Base-by-base conservation (phyloP, 2,113 vertebrate species). In the Barnardius zonarius region DNA sequence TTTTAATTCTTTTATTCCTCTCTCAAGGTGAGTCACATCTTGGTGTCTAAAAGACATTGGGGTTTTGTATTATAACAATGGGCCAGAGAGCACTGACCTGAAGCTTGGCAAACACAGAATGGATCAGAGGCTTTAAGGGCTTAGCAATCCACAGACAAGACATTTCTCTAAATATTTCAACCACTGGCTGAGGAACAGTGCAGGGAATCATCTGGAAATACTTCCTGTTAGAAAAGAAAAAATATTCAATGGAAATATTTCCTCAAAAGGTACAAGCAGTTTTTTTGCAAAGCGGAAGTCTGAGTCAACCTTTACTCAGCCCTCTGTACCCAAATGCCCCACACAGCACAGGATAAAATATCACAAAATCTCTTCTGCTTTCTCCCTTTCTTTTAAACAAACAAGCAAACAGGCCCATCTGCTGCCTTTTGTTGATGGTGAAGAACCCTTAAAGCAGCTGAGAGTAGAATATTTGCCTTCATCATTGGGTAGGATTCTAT, bases 361-460 rank as follows among this genome's bases (percentile, higher is more conserved):
- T 20, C 48, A 84, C n/a, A 76, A 75, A 88, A 52, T 75, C 35
- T 91, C 67, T 92, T 57, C 30, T 88, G 10, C 83, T 79, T 76
- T 79, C 54, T 82, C 59, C 28, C 15, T 88, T 35, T 63, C 46
- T 62, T 83, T 88, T 75, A 88, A 93, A 75, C 54, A 91, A 82
- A 59, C 28, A 76, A 49, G 64, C 28, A 73, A 93, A 77, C 41
- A 88, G 74, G 31, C 84, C 74, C 79, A 91, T 91, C 75, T 90
- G 86, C 69, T 94, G 83, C 68, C 46, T 91, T 85, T 85, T 76
- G 70, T 73, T 67, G 70, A 73, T 74, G n/a, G 16, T 86, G 95
- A 94, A 92, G 85, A 69, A 92, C 62, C 68, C 85, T 94, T 90
- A 93, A 94, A 61, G 49, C 83, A 92, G 81, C 46, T 83, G 86